phyloP scores from a whole-genome alignment of 92 coral and sea anemone genomes.

The Montipora capitata region DNA sequence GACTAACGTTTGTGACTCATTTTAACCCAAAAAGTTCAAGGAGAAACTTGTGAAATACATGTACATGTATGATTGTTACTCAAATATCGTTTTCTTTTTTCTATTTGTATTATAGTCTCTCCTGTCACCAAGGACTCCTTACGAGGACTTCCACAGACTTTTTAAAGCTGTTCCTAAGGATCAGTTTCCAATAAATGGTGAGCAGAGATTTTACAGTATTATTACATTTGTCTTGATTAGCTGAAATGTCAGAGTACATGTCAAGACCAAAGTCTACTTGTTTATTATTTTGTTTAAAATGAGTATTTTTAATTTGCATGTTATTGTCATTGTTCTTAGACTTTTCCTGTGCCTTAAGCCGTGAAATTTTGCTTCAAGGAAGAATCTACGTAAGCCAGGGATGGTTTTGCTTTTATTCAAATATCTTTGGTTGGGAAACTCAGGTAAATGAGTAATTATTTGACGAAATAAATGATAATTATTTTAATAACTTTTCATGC shows the following conservation, averaged over 20 bases:
- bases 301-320: neutral
- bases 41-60: no score
- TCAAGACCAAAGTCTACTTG: no score
- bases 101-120: slow-evolving; percentile 76
- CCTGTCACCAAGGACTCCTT: slow-evolving; percentile 91
- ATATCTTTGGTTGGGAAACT: slow-evolving; percentile 99
- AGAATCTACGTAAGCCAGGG: slow-evolving; percentile 92
- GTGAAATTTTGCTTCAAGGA: slow-evolving; percentile 98
- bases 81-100: neutral
- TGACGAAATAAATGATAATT: no score
- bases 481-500: no score
- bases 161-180: slow-evolving; percentile 94
- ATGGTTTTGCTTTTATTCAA: slow-evolving; percentile 99
- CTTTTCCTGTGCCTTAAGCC: slow-evolving; percentile 97
- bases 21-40: no score
- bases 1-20: no score
- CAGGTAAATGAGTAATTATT: slow-evolving; percentile 67
- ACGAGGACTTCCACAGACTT: slow-evolving; percentile 96
- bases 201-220: neutral
- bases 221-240: no score
- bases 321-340: slow-evolving; percentile 54
- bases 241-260: no score
- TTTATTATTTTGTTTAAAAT: neutral
- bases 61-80: no score
- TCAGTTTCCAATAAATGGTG: slow-evolving; percentile 97